phyloP scores from a whole-genome alignment of 2,888 invertebrate genomes.

The Beris morrisii region DNA sequence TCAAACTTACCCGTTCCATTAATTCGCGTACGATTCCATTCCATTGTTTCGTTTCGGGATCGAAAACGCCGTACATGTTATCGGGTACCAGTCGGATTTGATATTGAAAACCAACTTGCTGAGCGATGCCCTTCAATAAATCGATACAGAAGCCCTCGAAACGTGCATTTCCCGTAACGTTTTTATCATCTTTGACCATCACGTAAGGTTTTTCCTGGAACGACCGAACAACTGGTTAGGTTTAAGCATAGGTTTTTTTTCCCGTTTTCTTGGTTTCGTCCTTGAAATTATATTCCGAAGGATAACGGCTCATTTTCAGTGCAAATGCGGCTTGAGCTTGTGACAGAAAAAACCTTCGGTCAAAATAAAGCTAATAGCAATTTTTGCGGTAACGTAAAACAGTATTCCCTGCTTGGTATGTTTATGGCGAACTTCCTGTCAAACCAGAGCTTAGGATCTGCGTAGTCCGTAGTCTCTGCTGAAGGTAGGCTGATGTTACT shows the following conservation, averaged over 20 bases:
- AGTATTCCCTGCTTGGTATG: too few species aligned
- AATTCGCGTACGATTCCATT: constrained; percentile 66
- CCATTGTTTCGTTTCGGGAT: constrained; percentile 69
- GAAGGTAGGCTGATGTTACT: too few species aligned
- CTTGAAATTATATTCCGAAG: too few species aligned
- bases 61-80: constrained; percentile 69
- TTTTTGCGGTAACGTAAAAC: too few species aligned
- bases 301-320: too few species aligned
- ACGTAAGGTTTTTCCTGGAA: constrained; percentile 86
- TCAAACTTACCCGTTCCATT: constrained; percentile 27
- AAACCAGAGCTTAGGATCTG: too few species aligned
- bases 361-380: too few species aligned
- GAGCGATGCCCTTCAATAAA: constrained; percentile 78
- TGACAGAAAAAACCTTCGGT: too few species aligned
- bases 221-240: constrained; percentile 82
- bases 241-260: constrained; percentile 66
- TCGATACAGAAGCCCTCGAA: constrained; percentile 94
- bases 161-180: constrained; percentile 81
- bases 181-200: constrained; percentile 83
- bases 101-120: constrained; percentile 70
- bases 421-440: too few species aligned
- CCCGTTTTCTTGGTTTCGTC: constrained; percentile 1
- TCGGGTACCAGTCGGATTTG: constrained; percentile 66
- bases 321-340: too few species aligned
- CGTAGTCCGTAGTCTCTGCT: too few species aligned